Conservation (phyloP, 2,797 vertebrate genomes). For the Argentina silus region DNA sequence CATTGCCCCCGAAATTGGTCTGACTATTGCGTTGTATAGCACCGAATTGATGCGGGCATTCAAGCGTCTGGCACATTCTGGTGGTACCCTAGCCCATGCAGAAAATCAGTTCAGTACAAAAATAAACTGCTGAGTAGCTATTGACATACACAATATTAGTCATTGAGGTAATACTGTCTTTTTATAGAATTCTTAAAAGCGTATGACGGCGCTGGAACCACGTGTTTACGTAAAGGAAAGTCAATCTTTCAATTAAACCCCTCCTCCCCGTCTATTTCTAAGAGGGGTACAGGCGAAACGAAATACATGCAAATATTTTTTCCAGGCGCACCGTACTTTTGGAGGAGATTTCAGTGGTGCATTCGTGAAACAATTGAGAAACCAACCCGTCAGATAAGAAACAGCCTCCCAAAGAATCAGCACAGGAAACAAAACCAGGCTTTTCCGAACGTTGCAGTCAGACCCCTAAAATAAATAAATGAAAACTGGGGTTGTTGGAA, state of each 20-base stretch:
- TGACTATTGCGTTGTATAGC: background rate
- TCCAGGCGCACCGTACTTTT: slow-evolving; percentile 79
- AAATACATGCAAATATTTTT: slow-evolving; percentile 79
- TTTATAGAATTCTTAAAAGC: slow-evolving; percentile 59
- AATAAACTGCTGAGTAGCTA: background rate
- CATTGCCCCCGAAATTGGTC: background rate
- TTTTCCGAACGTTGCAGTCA: slow-evolving; percentile 76
- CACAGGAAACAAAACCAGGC: slow-evolving; percentile 55
- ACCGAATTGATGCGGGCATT: background rate
- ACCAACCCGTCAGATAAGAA: slow-evolving; percentile 47
- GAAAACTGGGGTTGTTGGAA: slow-evolving; percentile 71
- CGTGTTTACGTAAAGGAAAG: slow-evolving; percentile 93
- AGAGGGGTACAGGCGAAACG: slow-evolving; percentile 69
- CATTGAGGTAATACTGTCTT: slow-evolving; percentile 46
- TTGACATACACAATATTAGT: slow-evolving; percentile 18
- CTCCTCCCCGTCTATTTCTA: slow-evolving; percentile 80
- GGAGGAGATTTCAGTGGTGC: slow-evolving; percentile 74
- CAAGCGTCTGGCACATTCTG: too few species aligned
- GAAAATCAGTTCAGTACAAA: background rate
- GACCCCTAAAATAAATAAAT: slow-evolving; percentile 59
- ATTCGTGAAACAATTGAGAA: slow-evolving; percentile 57
- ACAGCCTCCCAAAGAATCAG: slow-evolving; percentile 55
- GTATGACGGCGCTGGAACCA: slow-evolving; percentile 82
- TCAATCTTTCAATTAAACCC: slow-evolving; percentile 87
- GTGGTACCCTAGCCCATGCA: background rate